These are phyloP conservation scores for Epinotia bilunana DNA, from an alignment of 2,888 invertebrate genomes.

Conservation along the genomic window DNA sequence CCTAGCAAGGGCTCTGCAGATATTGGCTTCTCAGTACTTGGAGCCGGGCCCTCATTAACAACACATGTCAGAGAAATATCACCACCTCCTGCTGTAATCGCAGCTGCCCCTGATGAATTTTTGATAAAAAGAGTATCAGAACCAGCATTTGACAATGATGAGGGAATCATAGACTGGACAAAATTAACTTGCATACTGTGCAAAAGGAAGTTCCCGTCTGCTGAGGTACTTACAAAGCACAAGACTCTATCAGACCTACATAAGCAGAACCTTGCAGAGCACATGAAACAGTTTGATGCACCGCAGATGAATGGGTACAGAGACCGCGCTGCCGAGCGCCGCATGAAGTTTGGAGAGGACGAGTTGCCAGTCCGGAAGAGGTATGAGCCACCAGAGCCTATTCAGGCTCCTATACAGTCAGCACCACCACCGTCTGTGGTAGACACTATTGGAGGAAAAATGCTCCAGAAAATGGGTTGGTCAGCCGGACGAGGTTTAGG, in stretches of 20 bases:
- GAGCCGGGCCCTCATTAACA: conserved; percentile 85
- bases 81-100: conserved; percentile 57
- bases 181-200: conserved; percentile 97
- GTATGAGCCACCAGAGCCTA: conserved; percentile 66
- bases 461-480: conserved; percentile 99
- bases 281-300: conserved; percentile 73
- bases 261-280: conserved; percentile 91
- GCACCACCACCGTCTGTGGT: conserved; percentile 88
- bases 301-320: conserved; percentile 87
- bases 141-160: conserved; percentile 87
- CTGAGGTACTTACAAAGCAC: conserved; percentile 95
- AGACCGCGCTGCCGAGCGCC: conserved; percentile 97
- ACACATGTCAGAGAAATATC: conserved; percentile 71
- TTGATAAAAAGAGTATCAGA: conserved; percentile 79
- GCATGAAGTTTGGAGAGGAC: conserved; percentile 96
- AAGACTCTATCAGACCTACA: conserved; percentile 97
- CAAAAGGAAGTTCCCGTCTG: conserved; percentile 96
- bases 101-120: conserved; percentile 67
- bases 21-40: conserved; percentile 96
- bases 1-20: conserved; percentile 92
- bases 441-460: conserved; percentile 96
- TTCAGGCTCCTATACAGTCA: conserved; percentile 81
- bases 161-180: conserved; percentile 93
- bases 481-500: conserved; percentile 98
- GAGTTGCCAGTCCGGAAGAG: conserved; percentile 85